These are phyloP conservation scores for Spea bombifrons DNA, from an alignment of 2,113 vertebrate genomes.

Conservation along the genomic window DNA sequence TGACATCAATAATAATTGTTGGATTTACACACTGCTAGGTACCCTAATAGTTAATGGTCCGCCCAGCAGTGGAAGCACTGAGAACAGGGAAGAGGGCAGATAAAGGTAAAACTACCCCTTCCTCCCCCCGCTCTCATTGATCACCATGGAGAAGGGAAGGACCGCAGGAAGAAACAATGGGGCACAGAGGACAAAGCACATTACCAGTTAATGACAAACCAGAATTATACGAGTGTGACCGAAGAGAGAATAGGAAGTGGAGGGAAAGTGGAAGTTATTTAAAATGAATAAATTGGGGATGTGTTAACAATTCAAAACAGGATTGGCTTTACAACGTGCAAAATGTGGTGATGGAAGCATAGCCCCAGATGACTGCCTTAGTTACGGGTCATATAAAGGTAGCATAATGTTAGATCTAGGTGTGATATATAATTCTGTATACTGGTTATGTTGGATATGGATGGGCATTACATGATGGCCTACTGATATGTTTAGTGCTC, in stretches of 20 bases:
- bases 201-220: slow-evolving; percentile 41
- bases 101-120: background rate
- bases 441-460: too few relatives aligned
- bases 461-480: too few relatives aligned
- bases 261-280: slow-evolving; percentile 13
- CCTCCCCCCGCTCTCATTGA: slow-evolving; percentile 38
- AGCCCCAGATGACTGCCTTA: background rate
- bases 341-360: background rate
- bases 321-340: background rate
- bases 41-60: background rate
- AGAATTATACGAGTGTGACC: slow-evolving; percentile 22
- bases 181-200: slow-evolving; percentile 48
- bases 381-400: background rate
- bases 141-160: slow-evolving; percentile 46
- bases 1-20: too few relatives aligned
- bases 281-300: background rate
- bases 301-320: background rate
- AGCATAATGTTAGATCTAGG: too few relatives aligned
- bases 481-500: too few relatives aligned
- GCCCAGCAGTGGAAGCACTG: background rate
- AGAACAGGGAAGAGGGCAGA: slow-evolving; percentile 4
- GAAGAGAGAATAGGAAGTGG: background rate
- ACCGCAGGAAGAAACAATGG: slow-evolving; percentile 19
- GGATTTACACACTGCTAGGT: background rate
- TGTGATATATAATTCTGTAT: too few relatives aligned